Percentiles rank a stretch among this genome's conserved stretches.
These are phyloP conservation scores for Erpornis zantholeuca DNA, from an alignment of 2,113 vertebrate genomes.

Conservation along the genomic window DNA sequence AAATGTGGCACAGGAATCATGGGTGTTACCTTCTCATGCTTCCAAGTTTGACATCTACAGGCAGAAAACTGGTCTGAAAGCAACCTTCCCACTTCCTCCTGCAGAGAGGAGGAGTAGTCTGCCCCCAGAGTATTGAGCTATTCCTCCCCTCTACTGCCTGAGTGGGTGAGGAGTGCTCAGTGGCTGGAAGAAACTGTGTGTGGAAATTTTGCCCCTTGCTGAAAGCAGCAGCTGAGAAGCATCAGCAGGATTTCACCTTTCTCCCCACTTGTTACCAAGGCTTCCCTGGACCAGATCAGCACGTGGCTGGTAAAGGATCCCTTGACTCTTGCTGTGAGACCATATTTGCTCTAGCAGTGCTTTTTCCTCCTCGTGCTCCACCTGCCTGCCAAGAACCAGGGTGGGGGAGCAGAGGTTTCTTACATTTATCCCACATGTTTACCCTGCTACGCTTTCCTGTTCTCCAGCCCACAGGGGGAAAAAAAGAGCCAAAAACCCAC, in stretches of 20 bases:
- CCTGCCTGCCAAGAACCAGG: neutral
- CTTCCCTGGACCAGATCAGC: neutral
- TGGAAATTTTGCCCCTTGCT: neutral
- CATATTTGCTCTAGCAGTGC: neutral
- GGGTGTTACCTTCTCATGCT: neutral
- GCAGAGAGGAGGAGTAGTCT: neutral
- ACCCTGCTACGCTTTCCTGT: neutral
- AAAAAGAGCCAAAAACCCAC: neutral
- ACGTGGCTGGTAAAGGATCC: neutral
- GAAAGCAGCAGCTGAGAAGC: neutral
- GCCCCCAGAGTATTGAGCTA: neutral
- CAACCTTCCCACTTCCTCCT: neutral
- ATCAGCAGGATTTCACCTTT: neutral
- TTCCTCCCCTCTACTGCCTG: neutral
- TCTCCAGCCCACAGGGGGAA: neutral
- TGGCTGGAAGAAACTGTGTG: neutral
- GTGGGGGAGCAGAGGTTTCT: neutral
- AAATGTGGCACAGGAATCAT: neutral
- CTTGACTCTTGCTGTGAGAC: neutral
- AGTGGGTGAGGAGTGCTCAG: neutral
- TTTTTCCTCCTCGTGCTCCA: neutral
- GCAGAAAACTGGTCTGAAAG: neutral
- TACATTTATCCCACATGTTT: neutral
- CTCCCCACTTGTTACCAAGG: neutral
- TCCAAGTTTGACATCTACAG: neutral